These are phyloP conservation scores for Pangasius sanitwongsei DNA, from an alignment of 2,797 vertebrate genomes.

Conservation along the genomic window DNA sequence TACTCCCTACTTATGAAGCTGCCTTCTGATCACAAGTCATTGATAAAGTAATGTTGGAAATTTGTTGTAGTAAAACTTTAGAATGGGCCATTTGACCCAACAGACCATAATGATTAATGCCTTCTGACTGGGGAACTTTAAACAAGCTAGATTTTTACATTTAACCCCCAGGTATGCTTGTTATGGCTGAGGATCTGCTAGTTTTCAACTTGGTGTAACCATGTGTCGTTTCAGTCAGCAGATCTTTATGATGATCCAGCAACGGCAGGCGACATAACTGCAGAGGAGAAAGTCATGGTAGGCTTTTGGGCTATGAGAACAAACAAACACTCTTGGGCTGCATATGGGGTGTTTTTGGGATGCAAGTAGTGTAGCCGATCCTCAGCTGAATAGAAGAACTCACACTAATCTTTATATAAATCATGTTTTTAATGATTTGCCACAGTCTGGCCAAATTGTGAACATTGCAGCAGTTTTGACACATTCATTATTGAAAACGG, in stretches of 20 bases:
- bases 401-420: background rate
- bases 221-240: slow-evolving; percentile 45
- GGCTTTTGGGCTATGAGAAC: background rate
- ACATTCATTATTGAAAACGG: background rate
- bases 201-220: slow-evolving; percentile 21
- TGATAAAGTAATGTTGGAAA: background rate
- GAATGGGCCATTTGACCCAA: background rate
- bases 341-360: background rate
- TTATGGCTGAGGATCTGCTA: slow-evolving; percentile 32
- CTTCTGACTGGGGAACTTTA: slow-evolving; percentile 14
- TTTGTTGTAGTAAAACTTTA: background rate
- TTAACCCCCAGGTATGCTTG: slow-evolving; percentile 1
- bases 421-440: background rate
- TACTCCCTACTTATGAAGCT: background rate
- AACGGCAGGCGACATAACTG: slow-evolving; percentile 3
- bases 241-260: slow-evolving; percentile 28
- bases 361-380: background rate
- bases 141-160: slow-evolving; percentile 22
- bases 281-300: slow-evolving; percentile 2
- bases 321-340: slow-evolving; percentile 18
- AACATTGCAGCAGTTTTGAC: background rate
- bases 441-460: background rate
- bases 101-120: slow-evolving; percentile 34
- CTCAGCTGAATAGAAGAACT: background rate
- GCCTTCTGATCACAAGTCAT: background rate